Evolutionary conservation across 2,797 vertebrate species (phyloP).

Genomic region (Labroides dimidiatus): DNA sequence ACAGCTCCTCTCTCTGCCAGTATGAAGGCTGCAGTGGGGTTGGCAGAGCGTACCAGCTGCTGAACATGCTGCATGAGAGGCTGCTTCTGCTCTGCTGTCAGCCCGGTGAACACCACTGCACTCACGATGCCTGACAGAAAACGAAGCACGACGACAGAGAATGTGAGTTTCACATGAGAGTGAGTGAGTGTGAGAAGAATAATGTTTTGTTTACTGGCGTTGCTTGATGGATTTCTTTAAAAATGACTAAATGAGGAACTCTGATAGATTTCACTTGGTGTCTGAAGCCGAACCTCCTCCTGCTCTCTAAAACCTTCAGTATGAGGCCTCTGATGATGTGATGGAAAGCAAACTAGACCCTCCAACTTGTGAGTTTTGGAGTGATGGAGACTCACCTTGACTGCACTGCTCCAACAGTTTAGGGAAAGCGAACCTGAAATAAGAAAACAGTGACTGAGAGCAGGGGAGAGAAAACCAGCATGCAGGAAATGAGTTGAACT

Average conservation of each 20-base stretch:
- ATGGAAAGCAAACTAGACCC: no score
- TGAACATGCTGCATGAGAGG: constrained; percentile 89
- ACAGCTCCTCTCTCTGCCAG: constrained; percentile 91
- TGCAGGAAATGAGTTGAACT: background rate
- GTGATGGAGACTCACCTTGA: constrained; percentile 85
- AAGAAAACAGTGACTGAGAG: background rate
- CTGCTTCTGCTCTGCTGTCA: constrained; percentile 88
- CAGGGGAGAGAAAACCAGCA: background rate
- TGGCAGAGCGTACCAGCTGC: constrained; percentile 91
- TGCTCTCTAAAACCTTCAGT: no score
- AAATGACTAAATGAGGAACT: no score
- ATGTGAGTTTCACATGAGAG: no score
- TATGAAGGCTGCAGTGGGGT: constrained; percentile 90
- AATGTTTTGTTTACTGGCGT: constrained; percentile 1
- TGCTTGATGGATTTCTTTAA: background rate
- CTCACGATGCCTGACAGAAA: constrained; percentile 90
- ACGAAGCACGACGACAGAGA: constrained; percentile 39
- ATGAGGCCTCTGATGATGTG: no score
- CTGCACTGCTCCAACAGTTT: constrained; percentile 97
- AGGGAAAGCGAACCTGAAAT: constrained; percentile 91
- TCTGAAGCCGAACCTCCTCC: no score
- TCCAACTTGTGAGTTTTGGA: no score
- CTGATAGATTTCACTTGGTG: no score
- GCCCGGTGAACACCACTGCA: constrained; percentile 91
- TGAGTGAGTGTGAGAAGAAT: no score